Conservation (phyloP, 2,888 invertebrate genomes). For the Rotaria socialis region DNA sequence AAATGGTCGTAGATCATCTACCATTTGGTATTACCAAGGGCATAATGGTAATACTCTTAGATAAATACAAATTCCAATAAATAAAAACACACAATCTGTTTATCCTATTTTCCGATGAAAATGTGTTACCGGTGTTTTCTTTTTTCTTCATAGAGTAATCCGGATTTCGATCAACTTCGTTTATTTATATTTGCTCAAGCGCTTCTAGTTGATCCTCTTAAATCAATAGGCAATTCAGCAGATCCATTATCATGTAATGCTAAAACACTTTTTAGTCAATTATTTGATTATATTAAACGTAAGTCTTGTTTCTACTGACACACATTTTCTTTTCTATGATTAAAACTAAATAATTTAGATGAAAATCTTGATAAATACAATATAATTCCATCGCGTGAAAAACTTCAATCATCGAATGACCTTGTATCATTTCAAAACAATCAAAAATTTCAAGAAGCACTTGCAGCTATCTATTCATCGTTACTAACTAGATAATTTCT, state of each 20-base stretch:
- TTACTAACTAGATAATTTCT: constrained; percentile 13
- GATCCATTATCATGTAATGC: constrained; percentile 36
- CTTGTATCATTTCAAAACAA: neutral
- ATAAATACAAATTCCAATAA: too few species aligned
- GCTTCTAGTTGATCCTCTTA: neutral
- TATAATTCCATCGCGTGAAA: constrained; percentile 31
- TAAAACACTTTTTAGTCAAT: constrained; percentile 32
- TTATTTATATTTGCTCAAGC: constrained; percentile 20
- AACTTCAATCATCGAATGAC: neutral
- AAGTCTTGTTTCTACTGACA: neutral
- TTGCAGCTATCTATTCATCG: neutral
- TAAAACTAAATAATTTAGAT: neutral
- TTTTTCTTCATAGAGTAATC: neutral
- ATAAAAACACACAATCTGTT: too few species aligned
- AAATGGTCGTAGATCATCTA: too few species aligned
- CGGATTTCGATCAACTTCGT: constrained; percentile 30
- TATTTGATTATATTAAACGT: constrained; percentile 31
- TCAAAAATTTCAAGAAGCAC: constrained; percentile 20
- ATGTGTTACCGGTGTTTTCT: neutral
- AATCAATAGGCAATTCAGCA: neutral
- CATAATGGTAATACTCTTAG: too few species aligned
- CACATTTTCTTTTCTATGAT: neutral
- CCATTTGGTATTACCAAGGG: too few species aligned
- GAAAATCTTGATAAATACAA: constrained; percentile 30
- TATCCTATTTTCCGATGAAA: too few species aligned